Evolutionary conservation across 2,888 invertebrate genomes (phyloP).

Genomic region (Tridacna crocea): DNA sequence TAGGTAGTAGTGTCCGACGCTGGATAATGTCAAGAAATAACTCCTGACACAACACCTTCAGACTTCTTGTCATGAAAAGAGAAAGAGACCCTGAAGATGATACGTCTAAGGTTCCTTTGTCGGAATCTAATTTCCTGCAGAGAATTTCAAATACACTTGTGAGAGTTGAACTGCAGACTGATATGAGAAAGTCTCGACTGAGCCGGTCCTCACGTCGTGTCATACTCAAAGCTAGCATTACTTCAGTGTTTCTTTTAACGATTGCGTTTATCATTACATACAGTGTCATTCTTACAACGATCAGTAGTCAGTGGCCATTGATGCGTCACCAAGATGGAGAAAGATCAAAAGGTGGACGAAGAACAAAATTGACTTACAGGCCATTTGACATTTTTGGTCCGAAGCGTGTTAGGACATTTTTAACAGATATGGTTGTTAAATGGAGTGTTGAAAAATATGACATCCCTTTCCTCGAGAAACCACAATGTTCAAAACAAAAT

Average conservation of each 20-base stretch:
- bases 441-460: conserved; percentile 69
- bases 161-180: conserved; percentile 65
- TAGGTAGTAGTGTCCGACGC: not conserved
- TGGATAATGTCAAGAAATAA: not conserved
- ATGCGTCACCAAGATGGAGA: conserved; percentile 62
- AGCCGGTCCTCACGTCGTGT: conserved; percentile 60
- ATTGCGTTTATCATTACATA: conserved; percentile 72
- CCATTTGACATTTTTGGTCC: conserved; percentile 37
- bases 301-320: conserved; percentile 64
- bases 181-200: conserved; percentile 63
- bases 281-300: conserved; percentile 69
- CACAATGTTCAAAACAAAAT: conserved; percentile 57
- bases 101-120: not conserved
- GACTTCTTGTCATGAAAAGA: conserved; percentile 16
- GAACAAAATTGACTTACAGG: conserved; percentile 46
- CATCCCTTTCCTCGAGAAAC: conserved; percentile 44
- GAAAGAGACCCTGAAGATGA: conserved; percentile 2
- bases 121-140: conserved; percentile 16
- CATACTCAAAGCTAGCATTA: conserved; percentile 73
- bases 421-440: conserved; percentile 57
- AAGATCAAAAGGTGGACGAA: conserved; percentile 57
- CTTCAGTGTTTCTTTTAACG: conserved; percentile 70
- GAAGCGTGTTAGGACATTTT: conserved; percentile 33
- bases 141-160: conserved; percentile 53
- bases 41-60: not conserved